Conservation (phyloP, 1,140 invertebrate species). For the Drosophila lacertosa region DNA sequence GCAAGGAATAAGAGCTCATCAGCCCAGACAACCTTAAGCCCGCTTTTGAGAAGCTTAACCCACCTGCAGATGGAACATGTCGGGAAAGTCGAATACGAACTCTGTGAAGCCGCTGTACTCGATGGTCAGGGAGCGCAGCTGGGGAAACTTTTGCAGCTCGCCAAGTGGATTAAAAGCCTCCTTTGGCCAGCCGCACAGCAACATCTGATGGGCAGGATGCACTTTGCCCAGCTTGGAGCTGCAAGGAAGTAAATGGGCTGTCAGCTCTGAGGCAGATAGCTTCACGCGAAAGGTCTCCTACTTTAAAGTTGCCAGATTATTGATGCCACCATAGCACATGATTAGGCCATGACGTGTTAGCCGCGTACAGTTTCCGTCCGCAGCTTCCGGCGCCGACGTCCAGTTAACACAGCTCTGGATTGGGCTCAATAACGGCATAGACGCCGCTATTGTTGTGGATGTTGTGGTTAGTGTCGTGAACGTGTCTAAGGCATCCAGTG, state of each 20-base stretch:
- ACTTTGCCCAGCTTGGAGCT: constrained; percentile 33
- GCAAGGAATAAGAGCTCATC: not conserved
- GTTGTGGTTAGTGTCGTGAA: constrained; percentile 1
- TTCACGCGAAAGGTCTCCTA: constrained; percentile 16
- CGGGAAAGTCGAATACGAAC: constrained; percentile 80
- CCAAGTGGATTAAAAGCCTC: constrained; percentile 65
- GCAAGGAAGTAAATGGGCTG: not conserved
- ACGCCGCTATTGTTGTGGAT: not conserved
- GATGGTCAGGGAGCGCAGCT: constrained; percentile 77
- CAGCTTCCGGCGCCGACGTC: constrained; percentile 62
- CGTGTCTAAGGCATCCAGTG: not conserved
- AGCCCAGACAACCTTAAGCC: not conserved
- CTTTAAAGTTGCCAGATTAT: constrained; percentile 59
- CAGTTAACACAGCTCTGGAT: constrained; percentile 64
- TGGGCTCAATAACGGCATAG: not conserved
- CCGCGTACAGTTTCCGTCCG: constrained; percentile 67
- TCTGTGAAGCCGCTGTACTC: constrained; percentile 81
- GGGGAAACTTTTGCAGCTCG: constrained; percentile 71
- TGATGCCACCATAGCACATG: constrained; percentile 78
- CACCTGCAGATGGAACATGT: constrained; percentile 81
- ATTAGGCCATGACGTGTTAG: constrained; percentile 51
- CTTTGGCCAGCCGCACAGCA: constrained; percentile 79
- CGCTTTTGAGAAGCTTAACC: not conserved
- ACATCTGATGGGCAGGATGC: constrained; percentile 41
- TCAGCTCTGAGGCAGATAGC: too few species aligned